These are phyloP conservation scores for Peromyscus nudipes DNA, from an alignment of 2,797 vertebrate species.

Conservation along the genomic window DNA sequence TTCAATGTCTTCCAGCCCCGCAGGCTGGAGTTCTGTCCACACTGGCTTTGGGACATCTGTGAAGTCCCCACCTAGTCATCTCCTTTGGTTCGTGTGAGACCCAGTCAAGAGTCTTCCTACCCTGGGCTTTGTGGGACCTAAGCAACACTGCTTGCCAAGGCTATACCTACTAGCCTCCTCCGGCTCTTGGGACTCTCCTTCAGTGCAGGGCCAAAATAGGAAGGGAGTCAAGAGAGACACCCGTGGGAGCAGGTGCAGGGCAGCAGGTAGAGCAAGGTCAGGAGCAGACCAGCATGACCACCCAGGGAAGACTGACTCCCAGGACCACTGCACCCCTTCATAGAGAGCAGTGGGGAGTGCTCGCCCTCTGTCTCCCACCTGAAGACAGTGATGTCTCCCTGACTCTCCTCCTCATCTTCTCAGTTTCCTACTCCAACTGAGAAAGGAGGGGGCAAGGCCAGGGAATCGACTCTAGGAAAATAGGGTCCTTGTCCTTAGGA, in stretches of 20 bases:
- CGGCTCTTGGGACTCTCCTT: background rate
- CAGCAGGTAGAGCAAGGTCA: background rate
- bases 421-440: background rate
- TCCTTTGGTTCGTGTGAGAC: background rate
- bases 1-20: background rate
- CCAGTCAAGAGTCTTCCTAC: background rate
- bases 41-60: background rate
- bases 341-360: background rate
- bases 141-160: background rate
- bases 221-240: too few relatives aligned
- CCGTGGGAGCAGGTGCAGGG: fast-evolving
- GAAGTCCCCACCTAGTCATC: background rate
- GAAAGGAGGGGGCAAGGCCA: background rate
- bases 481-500: background rate
- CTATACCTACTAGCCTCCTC: background rate
- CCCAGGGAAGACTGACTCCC: background rate
- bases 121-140: background rate
- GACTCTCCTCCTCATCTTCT: background rate
- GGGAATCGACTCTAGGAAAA: background rate
- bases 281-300: background rate
- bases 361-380: too few relatives aligned
- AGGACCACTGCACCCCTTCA: fast-evolving
- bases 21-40: background rate
- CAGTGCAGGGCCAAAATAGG: background rate
- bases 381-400: background rate